Base-by-base conservation (phyloP, 92 coral and sea anemone genomes). In the Phenganax marumi region DNA sequence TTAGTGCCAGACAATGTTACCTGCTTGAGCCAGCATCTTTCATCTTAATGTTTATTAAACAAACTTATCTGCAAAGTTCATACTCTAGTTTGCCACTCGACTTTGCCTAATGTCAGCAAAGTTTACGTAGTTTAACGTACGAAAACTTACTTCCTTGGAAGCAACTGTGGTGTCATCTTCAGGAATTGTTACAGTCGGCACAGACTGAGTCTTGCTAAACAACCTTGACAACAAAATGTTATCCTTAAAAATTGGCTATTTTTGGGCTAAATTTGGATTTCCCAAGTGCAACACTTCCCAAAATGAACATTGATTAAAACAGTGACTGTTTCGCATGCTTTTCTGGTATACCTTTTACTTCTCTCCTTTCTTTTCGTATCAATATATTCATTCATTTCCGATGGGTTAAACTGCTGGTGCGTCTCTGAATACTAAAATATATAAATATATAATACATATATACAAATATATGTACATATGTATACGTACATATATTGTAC, bases 361-460 rank as follows among this genome's bases (percentile, higher is more conserved):
- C 83, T 13, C 53, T 78, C 83, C 47, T 63, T 78, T 61, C 83
- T 78, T 50, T 51, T 78, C 43, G 83, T 78, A 4, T 78, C 83
- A 19, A 78, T 63, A 78, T 61, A 78, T 63, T 78, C 73, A 78
- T 78, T 62, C 83, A 78, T 78, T 8, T 78, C 83, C 14, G 73
- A 46, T 6, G 83, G 83, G n/a, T 78, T 78, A 22, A 78, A 78
- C 33, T 63, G 72, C 49, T 78, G 39, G 51, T 78, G 58, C 9
- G 83, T 78, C 63, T 78, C 83, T 4, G 83, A 78, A 62, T 78
- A 78, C 83, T 78, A 62, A 16, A 56, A 60, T 6, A 19, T 49
- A 8, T 19, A 10, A 10, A 46, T 46, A 7, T 12, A 46, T 8
- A 72, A 7, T 0, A 72, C 22, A 65, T 17, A 3, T 12, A 14